Base-by-base conservation (phyloP, 2,797 vertebrate species). In the Pseudomugil tenellus region DNA sequence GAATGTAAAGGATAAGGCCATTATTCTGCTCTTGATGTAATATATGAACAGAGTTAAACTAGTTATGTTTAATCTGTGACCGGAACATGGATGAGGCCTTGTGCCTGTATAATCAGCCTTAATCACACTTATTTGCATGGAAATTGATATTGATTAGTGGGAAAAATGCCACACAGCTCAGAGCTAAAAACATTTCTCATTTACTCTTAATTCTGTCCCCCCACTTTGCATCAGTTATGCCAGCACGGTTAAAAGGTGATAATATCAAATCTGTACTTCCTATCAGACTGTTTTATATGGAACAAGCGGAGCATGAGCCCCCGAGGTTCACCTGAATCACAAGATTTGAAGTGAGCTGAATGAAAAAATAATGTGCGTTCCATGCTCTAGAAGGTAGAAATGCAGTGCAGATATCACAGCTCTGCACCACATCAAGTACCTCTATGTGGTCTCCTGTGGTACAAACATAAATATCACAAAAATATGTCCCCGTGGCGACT, bases 61-160 rank as follows among this genome's bases (percentile, higher is more conserved):
- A 85, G 76, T 90, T 82, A 6, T 9, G 69, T 83, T 79, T 86
- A 69, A 84, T 81, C 81, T 79, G 61, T 85, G 77, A 79, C 58
- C 54, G 57, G 65, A 81, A 84, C 64, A 61, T 35, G 0, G 23
- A 43, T 26, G 67, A 67, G 80, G 70, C 67, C 67, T 48, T 14
- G 63, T 29, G 77, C 67, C 57, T 69, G 80, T 84, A 80, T 87
- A 91, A 90, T 86, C 77, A 70, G 68, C 60, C 81, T 80, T 88
- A 87, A 92, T 90, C 87, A 83, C 75, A 57, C 71, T 63, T 51
- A 86, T 90, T 89, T 89, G 77, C 81, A 87, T 87, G 75, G 76
- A 86, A 87, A 91, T 87, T 49, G 76, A 78, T 77, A 79, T 87
- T 85, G 88, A 92, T 83, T 72, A 66, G 61, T 0, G 39, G 71